Base-by-base conservation (phyloP, 2,888 invertebrate species). In the Chrysolina haemoptera region DNA sequence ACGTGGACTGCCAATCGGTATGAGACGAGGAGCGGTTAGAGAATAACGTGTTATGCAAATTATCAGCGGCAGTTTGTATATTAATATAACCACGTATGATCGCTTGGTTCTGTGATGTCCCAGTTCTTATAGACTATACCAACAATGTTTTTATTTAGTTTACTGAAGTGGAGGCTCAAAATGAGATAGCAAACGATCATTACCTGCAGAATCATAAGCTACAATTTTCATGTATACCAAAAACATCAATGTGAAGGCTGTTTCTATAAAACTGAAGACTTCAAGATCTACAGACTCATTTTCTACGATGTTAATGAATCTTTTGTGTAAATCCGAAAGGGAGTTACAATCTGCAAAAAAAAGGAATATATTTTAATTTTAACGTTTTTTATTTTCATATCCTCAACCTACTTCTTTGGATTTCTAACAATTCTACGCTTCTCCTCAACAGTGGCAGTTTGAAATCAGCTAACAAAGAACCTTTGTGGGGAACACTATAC, bases 401-500 rank as follows among this genome's bases (percentile, higher is more conserved):
- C 18, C 9, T 18, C 5, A 48, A 77, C 88, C 85, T 85, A 95
- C 96, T 94, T 90, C 93, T 93, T 80, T 92, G 91, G 73, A 96
- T 93, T 88, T 96, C 95, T 71, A 92, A 87, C 35, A 96, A 89
- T 83, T 96, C 96, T 0, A 94, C 90, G 43, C 95, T 95, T 75
- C 94, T 90, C n/a, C 92, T 89, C 0, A 96, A 89, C 64, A 96
- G 89, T 1, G 94, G 94, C 0, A 93, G 90, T 82, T 93, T 93
- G 76, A 93, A 91, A 80, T 93, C 92, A 0, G 95, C 96, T 67
- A 96, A 89, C 22, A 93, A 91, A 0, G 96, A 95, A 1, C 97
- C 97, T 16, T 92, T 90, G 87, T 97, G 96, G 0, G 97, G 97
- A 9, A 96, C 96, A 55, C 96, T 95, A 88, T 95, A 96, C 88